Conservation (phyloP, 1,140 invertebrate genomes). For the Andrena cerasifolii region DNA sequence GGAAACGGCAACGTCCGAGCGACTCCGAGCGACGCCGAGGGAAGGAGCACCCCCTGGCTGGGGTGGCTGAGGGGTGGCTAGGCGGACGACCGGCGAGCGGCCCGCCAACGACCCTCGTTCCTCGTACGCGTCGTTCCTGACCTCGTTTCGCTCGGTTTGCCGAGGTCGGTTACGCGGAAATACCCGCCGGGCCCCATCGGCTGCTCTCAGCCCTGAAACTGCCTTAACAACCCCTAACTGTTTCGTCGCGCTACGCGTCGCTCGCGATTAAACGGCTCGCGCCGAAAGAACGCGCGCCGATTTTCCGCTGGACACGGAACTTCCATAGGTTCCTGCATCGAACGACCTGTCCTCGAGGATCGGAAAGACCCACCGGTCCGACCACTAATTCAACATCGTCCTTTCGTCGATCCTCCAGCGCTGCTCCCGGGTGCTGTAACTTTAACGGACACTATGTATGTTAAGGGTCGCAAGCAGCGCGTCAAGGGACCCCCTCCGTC, state of each 20-base stretch:
- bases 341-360: background rate
- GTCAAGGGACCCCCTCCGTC: background rate
- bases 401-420: background rate
- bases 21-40: slow-evolving; percentile 66
- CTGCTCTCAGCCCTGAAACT: background rate
- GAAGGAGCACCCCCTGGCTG: slow-evolving; percentile 45
- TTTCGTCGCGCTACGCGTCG: slow-evolving; percentile 7
- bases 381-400: background rate
- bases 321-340: too few species aligned
- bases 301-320: too few species aligned
- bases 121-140: slow-evolving; percentile 76
- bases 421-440: background rate
- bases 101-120: slow-evolving; percentile 55
- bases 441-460: slow-evolving; percentile 10
- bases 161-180: slow-evolving; percentile 78
- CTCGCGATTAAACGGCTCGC: background rate
- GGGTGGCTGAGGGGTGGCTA: slow-evolving; percentile 27
- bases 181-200: slow-evolving; percentile 32
- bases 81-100: slow-evolving; percentile 23
- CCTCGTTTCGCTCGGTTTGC: slow-evolving; percentile 76
- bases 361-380: background rate
- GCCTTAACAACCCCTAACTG: slow-evolving; percentile 12
- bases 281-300: too few species aligned
- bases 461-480: background rate
- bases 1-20: slow-evolving; percentile 56